Evolutionary conservation across 2,797 vertebrate genomes (phyloP).

Genomic region (Darevskia nairensis): DNA sequence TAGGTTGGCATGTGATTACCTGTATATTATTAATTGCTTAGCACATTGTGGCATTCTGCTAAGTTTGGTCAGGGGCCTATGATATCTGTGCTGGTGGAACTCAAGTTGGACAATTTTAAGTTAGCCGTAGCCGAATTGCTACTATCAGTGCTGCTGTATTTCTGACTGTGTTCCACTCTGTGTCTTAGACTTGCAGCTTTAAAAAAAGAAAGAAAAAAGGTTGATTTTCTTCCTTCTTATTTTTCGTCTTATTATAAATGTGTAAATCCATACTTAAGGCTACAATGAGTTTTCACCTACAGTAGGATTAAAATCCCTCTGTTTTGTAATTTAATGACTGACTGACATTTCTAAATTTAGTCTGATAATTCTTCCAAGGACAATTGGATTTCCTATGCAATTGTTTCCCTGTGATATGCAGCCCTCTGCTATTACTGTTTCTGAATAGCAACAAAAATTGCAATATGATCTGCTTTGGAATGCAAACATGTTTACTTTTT

Average conservation of each 20-base stretch:
- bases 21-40: not conserved
- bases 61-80: not conserved
- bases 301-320: conserved; percentile 26
- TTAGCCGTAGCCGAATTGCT: not conserved
- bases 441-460: conserved; percentile 40
- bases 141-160: not conserved
- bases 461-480: conserved; percentile 49
- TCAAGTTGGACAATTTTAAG: not conserved
- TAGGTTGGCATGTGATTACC: not conserved
- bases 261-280: conserved; percentile 20
- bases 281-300: conserved; percentile 48
- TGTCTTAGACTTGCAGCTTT: not conserved
- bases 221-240: not conserved
- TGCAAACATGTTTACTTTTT: conserved; percentile 53
- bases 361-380: conserved; percentile 31
- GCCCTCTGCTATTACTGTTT: conserved; percentile 38
- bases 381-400: conserved; percentile 59
- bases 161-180: not conserved
- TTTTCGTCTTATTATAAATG: not conserved
- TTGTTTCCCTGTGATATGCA: conserved; percentile 49
- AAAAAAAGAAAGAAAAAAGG: not conserved
- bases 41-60: not conserved
- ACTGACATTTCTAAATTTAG: conserved; percentile 63
- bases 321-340: conserved; percentile 58
- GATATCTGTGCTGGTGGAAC: not conserved